These are phyloP conservation scores for Drosophila buzzatii DNA, from an alignment of 2,888 invertebrate species.

Conservation along the genomic window DNA sequence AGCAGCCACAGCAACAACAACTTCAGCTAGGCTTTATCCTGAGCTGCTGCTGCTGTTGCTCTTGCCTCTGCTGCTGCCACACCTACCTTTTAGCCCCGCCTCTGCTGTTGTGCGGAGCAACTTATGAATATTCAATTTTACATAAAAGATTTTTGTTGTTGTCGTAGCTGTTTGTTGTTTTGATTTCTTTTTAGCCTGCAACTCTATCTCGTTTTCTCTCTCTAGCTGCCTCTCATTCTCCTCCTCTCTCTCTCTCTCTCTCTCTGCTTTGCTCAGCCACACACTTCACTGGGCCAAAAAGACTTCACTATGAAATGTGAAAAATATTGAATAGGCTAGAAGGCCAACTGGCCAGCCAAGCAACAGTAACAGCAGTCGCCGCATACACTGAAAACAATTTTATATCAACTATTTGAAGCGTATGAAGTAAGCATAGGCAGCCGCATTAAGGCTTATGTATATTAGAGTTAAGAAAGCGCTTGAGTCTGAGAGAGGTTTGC, in stretches of 20 bases:
- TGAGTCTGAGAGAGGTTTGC: too few species aligned
- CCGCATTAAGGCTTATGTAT: too few species aligned
- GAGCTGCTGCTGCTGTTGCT: slow-evolving; percentile 11
- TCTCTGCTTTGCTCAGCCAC: slow-evolving; percentile 10
- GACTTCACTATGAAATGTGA: slow-evolving; percentile 59
- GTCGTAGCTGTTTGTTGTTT: slow-evolving; percentile 67
- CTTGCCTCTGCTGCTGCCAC: slow-evolving; percentile 1
- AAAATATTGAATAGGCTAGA: slow-evolving; percentile 56
- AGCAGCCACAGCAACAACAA: slow-evolving; percentile 25
- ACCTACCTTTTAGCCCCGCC: slow-evolving; percentile 21
- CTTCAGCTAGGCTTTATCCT: slow-evolving; percentile 54
- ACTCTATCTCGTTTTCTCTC: slow-evolving; percentile 13
- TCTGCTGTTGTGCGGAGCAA: slow-evolving; percentile 58
- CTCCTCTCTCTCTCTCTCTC: not conserved
- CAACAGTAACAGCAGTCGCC: slow-evolving; percentile 7
- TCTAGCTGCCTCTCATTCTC: not conserved
- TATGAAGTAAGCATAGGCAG: not conserved
- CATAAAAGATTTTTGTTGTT: slow-evolving; percentile 77
- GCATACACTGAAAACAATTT: slow-evolving; percentile 29
- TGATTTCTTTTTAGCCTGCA: slow-evolving; percentile 56
- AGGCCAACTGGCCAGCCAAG: slow-evolving; percentile 21
- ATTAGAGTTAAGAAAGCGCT: too few species aligned
- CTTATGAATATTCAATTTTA: slow-evolving; percentile 80
- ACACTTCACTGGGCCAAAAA: slow-evolving; percentile 47
- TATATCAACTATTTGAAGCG: not conserved